A percentile compares a stretch with the other conserved stretches of the same genome.
Conservation (phyloP, 2,797 vertebrate genomes). For the Pipistrellus pipistrellus region DNA sequence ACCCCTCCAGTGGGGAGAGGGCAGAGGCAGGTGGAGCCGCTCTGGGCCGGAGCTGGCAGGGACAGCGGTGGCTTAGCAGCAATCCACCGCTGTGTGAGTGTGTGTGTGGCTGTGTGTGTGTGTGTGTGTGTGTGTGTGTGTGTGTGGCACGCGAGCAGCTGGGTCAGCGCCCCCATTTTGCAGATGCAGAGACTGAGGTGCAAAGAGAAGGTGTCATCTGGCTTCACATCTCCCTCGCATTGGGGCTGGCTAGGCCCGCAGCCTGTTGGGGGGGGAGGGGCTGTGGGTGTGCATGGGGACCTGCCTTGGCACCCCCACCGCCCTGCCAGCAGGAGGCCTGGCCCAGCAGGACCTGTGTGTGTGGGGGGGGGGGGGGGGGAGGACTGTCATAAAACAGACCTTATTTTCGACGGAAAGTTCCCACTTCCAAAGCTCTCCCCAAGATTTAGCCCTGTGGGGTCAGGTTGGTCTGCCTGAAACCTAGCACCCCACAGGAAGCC, state of each 20-base stretch:
- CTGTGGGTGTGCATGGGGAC: neutral
- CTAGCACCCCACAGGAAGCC: neutral
- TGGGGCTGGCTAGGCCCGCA: neutral
- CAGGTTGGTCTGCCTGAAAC: neutral
- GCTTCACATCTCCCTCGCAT: neutral
- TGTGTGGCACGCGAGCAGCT: neutral
- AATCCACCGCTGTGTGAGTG: neutral
- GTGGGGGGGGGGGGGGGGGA: neutral
- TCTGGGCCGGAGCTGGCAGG: neutral
- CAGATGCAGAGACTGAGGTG: neutral
- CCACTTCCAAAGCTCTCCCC: neutral
- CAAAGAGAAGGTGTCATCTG: neutral
- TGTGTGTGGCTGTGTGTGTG: too few relatives aligned
- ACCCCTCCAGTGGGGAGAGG: too few relatives aligned
- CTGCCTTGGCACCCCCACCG: neutral
- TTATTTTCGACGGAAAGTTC: neutral
- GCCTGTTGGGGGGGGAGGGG: neutral
- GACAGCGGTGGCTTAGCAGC: too few relatives aligned
- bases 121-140: too few relatives aligned
- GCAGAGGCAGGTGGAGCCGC: too few relatives aligned
- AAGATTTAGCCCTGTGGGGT: neutral
- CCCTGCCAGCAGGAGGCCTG: neutral
- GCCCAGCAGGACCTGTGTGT: neutral
- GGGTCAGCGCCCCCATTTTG: rapidly evolving
- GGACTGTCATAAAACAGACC: neutral